Evolutionary conservation across 2,797 vertebrate genomes (phyloP).

Genomic region (Girardinus metallicus): DNA sequence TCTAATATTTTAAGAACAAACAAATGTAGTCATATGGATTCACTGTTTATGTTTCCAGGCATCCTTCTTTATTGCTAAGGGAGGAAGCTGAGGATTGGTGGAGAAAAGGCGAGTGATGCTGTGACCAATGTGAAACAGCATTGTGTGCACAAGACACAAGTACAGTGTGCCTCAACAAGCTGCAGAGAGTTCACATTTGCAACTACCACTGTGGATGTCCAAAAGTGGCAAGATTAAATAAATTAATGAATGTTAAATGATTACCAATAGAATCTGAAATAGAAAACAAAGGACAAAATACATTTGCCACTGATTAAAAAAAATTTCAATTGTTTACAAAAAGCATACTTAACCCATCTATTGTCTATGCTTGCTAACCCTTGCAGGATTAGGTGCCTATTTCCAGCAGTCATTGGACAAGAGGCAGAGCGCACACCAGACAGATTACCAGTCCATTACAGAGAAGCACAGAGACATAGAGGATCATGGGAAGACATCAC

Average conservation of each 20-base stretch:
- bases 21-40: constrained; percentile 24
- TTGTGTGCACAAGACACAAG: constrained; percentile 27
- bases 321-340: neutral
- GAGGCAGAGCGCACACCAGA: no score
- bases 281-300: neutral
- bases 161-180: constrained; percentile 14
- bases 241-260: neutral
- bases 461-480: no score
- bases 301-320: neutral
- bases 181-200: constrained; percentile 35
- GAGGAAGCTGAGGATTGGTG: constrained; percentile 71
- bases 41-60: constrained; percentile 59
- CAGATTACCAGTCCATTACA: no score
- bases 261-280: neutral
- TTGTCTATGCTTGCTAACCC: neutral
- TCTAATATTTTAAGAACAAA: constrained; percentile 21
- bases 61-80: constrained; percentile 69
- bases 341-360: neutral
- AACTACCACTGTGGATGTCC: constrained; percentile 7
- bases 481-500: no score
- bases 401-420: no score
- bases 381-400: no score
- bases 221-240: neutral
- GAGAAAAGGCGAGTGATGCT: constrained; percentile 60
- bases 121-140: constrained; percentile 83